Conservation (phyloP, 2,797 vertebrate genomes). For the Sciurus carolinensis region DNA sequence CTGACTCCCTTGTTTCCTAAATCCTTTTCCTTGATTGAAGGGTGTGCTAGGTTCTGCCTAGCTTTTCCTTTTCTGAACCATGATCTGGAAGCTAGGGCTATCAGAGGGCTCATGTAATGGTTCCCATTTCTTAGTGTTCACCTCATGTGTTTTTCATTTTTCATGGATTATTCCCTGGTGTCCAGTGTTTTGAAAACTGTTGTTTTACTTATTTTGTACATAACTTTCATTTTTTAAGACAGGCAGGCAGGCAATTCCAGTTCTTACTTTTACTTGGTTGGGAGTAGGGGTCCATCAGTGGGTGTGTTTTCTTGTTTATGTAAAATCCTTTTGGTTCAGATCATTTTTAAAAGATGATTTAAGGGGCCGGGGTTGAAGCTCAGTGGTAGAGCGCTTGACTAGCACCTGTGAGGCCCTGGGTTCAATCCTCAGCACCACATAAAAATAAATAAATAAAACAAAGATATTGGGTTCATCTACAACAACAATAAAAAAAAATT, state of each 20-base stretch:
- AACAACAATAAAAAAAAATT: too few species aligned
- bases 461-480: too few species aligned
- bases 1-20: neutral
- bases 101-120: neutral
- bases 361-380: neutral
- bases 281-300: neutral
- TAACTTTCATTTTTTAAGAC: neutral
- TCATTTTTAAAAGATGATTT: constrained; percentile 27
- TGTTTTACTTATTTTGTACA: constrained; percentile 5
- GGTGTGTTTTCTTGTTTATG: constrained; percentile 17
- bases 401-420: too few species aligned
- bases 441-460: too few species aligned
- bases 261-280: neutral
- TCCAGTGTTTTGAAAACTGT: neutral
- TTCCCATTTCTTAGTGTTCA: neutral
- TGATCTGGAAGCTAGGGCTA: neutral
- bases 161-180: neutral
- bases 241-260: neutral
- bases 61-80: neutral
- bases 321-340: neutral
- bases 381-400: too few species aligned
- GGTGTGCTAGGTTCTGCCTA: neutral
- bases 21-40: neutral
- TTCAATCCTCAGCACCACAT: too few species aligned
- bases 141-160: neutral